These are phyloP conservation scores for Thalassoma bifasciatum DNA, from an alignment of 2,113 vertebrate species.

Conservation along the genomic window DNA sequence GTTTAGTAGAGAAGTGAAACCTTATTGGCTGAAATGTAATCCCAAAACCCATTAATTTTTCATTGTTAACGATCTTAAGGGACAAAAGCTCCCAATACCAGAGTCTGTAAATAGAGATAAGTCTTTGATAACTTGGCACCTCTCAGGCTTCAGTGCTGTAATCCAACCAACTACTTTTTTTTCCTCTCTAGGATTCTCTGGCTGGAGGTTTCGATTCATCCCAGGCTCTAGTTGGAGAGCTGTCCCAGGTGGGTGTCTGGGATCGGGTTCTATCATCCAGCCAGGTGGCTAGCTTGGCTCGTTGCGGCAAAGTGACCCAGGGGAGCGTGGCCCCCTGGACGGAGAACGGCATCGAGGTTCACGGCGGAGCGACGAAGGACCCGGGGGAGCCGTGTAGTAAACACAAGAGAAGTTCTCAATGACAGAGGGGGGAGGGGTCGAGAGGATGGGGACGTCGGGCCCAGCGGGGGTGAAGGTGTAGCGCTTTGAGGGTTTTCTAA, in stretches of 20 bases:
- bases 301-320: constrained; percentile 86
- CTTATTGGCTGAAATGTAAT: no score
- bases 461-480: neutral
- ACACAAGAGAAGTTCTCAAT: constrained; percentile 81
- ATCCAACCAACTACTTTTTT: neutral
- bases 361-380: constrained; percentile 90
- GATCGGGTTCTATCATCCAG: constrained; percentile 86
- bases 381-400: constrained; percentile 88
- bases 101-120: no score
- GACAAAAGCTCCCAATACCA: no score
- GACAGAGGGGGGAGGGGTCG: constrained; percentile 16
- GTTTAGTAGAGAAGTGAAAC: no score
- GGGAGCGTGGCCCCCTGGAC: constrained; percentile 92
- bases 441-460: neutral
- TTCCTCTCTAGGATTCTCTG: constrained; percentile 82
- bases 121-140: neutral
- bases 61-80: no score
- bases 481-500: neutral
- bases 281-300: constrained; percentile 90
- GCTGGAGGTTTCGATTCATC: constrained; percentile 94
- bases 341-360: constrained; percentile 87
- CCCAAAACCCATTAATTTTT: no score
- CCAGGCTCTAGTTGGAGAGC: constrained; percentile 93
- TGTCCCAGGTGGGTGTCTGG: constrained; percentile 95
- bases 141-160: neutral